A percentile compares a stretch with the other conserved stretches of the same genome.
Conservation (phyloP, 1,140 invertebrate genomes). For the Tyrophagus putrescentiae region DNA sequence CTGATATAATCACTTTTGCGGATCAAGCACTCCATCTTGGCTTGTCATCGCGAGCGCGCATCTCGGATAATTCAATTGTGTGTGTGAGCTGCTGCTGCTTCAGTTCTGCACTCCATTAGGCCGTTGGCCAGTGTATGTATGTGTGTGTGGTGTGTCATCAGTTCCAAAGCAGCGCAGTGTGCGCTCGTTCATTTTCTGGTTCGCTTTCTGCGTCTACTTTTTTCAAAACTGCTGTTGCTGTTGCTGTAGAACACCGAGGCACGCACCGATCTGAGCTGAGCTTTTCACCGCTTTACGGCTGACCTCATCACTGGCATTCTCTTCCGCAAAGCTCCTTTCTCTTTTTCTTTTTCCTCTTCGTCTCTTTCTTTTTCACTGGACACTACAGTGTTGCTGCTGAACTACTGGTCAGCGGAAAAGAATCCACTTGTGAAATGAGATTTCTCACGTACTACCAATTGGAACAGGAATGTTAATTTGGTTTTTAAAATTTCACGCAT, state of each 20-base stretch:
- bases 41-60: constrained; percentile 10
- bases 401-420: too few species aligned
- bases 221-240: too few species aligned
- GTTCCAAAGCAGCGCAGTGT: too few species aligned
- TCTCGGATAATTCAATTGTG: constrained; percentile 13
- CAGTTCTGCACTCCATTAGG: constrained; percentile 4
- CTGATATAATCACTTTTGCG: constrained; percentile 13
- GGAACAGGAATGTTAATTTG: constrained; percentile 11
- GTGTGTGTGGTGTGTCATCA: too few species aligned
- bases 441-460: constrained; percentile 15
- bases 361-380: too few species aligned
- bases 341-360: too few species aligned
- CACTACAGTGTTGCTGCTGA: too few species aligned
- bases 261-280: not conserved
- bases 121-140: constrained; percentile 2
- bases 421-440: constrained; percentile 15
- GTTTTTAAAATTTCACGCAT: not conserved
- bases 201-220: too few species aligned
- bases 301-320: constrained; percentile 11
- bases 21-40: constrained; percentile 11
- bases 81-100: not conserved
- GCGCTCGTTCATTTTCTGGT: too few species aligned
- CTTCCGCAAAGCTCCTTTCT: not conserved
- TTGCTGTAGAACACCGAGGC: not conserved
- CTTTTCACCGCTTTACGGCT: constrained; percentile 2